A percentile compares a stretch with the other conserved stretches of the same genome.
Evolutionary conservation across 2,888 invertebrate genomes (phyloP).

Genomic region (Drosophila pseudotalamancana): DNA sequence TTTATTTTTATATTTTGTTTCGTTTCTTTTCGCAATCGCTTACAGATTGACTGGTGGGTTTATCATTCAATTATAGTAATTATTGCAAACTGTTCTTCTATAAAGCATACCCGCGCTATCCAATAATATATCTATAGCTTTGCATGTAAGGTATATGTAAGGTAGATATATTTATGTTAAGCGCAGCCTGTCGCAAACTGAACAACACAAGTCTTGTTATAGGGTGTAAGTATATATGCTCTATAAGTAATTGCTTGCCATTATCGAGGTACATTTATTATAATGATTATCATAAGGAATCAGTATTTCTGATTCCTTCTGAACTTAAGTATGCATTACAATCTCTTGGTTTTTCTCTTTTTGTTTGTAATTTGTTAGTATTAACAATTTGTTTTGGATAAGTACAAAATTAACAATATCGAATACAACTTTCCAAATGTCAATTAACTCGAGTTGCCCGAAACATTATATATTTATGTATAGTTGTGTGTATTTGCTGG

Average conservation of each 20-base stretch:
- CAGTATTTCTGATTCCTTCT: not conserved
- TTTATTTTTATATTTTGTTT: conserved; percentile 27
- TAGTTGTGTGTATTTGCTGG: conserved; percentile 31
- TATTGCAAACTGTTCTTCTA: conserved; percentile 23
- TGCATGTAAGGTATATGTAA: not conserved
- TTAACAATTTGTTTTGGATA: conserved; percentile 16
- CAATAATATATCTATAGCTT: conserved; percentile 2
- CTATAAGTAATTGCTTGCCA: conserved; percentile 25
- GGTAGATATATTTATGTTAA: conserved; percentile 10
- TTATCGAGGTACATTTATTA: conserved; percentile 14
- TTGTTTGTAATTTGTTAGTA: not conserved
- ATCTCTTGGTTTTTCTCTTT: conserved; percentile 6
- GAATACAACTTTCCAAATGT: conserved; percentile 55
- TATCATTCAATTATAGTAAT: conserved; percentile 37
- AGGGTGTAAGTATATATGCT: conserved; percentile 7
- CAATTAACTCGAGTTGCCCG: conserved; percentile 39
- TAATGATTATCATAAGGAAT: not conserved
- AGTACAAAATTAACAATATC: conserved; percentile 41
- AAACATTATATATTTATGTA: conserved; percentile 8
- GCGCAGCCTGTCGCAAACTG: conserved; percentile 9
- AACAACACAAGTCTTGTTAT: conserved; percentile 16
- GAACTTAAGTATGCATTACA: conserved; percentile 31
- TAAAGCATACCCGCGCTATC: conserved; percentile 4
- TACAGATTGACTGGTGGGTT: conserved; percentile 52
- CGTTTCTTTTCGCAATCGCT: conserved; percentile 35